Evolutionary conservation across 2,113 vertebrate species (phyloP), one percentile per base, ranked within the genome.

Genomic region (Cathartes aura): DNA sequence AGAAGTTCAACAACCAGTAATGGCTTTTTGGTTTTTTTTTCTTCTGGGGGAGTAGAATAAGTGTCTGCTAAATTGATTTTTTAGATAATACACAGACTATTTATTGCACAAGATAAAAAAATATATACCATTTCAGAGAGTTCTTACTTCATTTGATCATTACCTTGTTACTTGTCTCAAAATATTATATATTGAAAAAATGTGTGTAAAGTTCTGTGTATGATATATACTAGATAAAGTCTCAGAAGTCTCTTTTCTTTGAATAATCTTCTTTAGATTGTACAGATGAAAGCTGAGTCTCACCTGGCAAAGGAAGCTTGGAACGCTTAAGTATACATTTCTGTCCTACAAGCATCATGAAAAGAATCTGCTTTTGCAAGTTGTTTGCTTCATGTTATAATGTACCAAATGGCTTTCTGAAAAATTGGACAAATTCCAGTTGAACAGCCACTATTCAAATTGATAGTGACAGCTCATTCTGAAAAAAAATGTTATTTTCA

Each of bases 391-490:
- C 96, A 91, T 86, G 79, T 93, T 95, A 97, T 92, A 97, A 97
- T 71, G 83, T 97, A 98, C 94, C 97, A 98, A 98, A 98, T 97
- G 96, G 91, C 71, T 97, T 95, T 75, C 92, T 94, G 76, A 96
- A 98, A 97, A 97, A 93, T 74, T 98, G 98, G 98, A 98, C 87
- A 92, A 84, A 98, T 97, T 98, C 98, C 98, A 98, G 74, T 52
- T 53, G 66, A 97, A 95, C 93, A 97, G 94, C 82, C 76, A 98
- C 97, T 97, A 95, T 97, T 98, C 95, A 98, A 98, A 98, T 98
- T 97, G 97, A 98, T 94, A 98, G 96, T 98, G 98, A 98, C 98
- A 98, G 98, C 96, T 98, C 95, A 97, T 97, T 97, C 95, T 94
- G 91, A 89, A 96, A 94, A 98, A 98, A 98, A 97, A 97, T 45